Conservation (phyloP, 2,888 invertebrate species). For the Chirona hameri region DNA sequence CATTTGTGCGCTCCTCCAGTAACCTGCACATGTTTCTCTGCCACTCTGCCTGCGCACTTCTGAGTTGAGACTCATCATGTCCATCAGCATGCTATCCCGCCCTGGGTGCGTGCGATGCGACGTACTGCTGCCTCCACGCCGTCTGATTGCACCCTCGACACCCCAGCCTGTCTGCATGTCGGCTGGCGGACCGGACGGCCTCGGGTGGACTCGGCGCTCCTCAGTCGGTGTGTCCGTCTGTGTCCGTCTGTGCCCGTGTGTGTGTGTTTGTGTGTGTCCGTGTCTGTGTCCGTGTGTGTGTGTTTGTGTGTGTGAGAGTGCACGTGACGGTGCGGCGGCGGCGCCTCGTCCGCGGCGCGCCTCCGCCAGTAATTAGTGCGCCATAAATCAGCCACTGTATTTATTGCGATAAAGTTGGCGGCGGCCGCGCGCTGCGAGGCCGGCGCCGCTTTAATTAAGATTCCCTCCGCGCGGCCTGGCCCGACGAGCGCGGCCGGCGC, state of each 20-base stretch:
- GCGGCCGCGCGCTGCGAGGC: not conserved
- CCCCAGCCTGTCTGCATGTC: too few relatives aligned
- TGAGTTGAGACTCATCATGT: too few relatives aligned
- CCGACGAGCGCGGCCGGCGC: not conserved
- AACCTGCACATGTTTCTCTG: too few relatives aligned
- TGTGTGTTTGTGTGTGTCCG: not conserved
- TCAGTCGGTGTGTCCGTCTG: constrained; percentile 2
- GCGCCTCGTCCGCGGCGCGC: not conserved
- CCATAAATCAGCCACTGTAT: not conserved
- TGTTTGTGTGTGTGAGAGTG: not conserved
- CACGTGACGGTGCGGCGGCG: not conserved
- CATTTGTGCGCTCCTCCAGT: too few relatives aligned
- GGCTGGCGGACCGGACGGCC: too few relatives aligned
- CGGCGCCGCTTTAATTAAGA: not conserved
- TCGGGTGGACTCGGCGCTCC: not conserved
- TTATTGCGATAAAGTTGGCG: constrained; percentile 24
- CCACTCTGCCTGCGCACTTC: too few relatives aligned
- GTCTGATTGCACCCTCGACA: not conserved
- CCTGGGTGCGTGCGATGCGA: too few relatives aligned
- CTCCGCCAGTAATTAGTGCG: not conserved
- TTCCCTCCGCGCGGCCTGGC: not conserved
- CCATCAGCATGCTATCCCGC: too few relatives aligned
- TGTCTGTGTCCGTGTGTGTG: not conserved
- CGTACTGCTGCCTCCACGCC: not conserved
- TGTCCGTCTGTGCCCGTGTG: not conserved